Evolutionary conservation across 35 echinoderm and acorn worm species (phyloP), one percentile per base, ranked within the genome.

Genomic region (Patiria miniata): DNA sequence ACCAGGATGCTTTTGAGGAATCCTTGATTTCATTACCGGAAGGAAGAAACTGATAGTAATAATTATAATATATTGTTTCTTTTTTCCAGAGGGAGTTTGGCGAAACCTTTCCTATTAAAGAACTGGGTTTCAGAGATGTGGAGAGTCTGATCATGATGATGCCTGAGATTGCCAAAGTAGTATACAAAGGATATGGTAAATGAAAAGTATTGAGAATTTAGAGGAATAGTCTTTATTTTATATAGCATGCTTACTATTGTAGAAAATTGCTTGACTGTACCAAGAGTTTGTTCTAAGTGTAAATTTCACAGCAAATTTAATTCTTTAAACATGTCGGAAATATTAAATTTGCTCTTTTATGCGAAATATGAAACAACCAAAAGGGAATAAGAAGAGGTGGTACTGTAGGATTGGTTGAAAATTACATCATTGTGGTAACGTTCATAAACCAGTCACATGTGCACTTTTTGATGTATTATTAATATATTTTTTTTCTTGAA

Each of bases 151-250:
- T 97, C 32, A 69, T 93, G 23, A 77, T 93, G 30, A 91, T 93
- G 30, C 91, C 91, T 33, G 91, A 93, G 77, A 57, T 51, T 60
- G 79, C 92, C 36, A 93, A 87, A 16, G 61, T 93, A 2, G 76
- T 91, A 36, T 97, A 97, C 83, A 97, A 87, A 77, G 91, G 95
- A 68, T 81, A 83, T 21, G 88, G 91, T 93, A 82, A 87, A 81
- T 29, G 52, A 19, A 60, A n/a, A n/a, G n/a, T n/a, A n/a, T n/a
- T n/a, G n/a, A n/a, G 10, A 52, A 40, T 17, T 14, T 14, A 52
- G 40, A 17, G 38, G 40, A 83, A 47, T 9, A 26, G 9, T 44
- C 39, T 26, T 39, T 78, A 21, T 58, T 58, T n/a, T n/a, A 58
- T n/a, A 58, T 12, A 58, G 54, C 22, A 58, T 14, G 22, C 54